Base-by-base conservation (phyloP, 2,797 vertebrate species). In the Manis javanica region DNA sequence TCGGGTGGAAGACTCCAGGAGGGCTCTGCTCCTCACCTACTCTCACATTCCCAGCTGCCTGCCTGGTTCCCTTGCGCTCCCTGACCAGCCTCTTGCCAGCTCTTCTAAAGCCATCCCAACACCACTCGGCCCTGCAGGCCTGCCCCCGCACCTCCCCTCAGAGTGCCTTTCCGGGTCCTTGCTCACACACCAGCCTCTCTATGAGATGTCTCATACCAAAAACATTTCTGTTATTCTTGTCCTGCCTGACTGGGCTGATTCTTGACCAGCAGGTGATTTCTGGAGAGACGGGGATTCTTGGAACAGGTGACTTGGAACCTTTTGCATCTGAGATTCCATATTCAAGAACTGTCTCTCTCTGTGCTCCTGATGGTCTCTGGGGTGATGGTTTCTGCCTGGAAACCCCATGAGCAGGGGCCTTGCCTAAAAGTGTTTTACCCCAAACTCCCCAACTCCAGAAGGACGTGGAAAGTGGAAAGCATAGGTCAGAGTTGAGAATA, bases 221-320 rank as follows among this genome's bases (percentile, higher is more conserved):
- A 34, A 34, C 42, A 26, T 68, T 18, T 89, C 51, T n/a, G 12
- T 21, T 61, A 18, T 23, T 49, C 42, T 85, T 0, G 1, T 16
- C 78, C 37, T 78, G 77, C 15, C 16, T 23, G 46, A 49, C 53
- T 5, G 57, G 26, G 77, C 14, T 0, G 2, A 21, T 66, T 66
- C 86, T 29, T n/a, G 55, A 64, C 49, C 72, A 53, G 77, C n/a
- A 71, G 85, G 24, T 26, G 12, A 34, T 84, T 55, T 94, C 69
- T 23, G 55, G 55, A 96, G 71, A 87, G 26, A 69, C 12, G 42
- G 51, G 51, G 71, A 83, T 93, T 96, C 89, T 74, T 46, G 55
- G 79, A 91, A 37, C 7, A 61, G 83, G 79, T n/a, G 31, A n/a
- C 66, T 13, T 57, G 63, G 37, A 51, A 42, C 42, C 37, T 88